A percentile compares a stretch with the other conserved stretches of the same genome.
Evolutionary conservation across 2,797 vertebrate species (phyloP).

Genomic region (Poecile montanus): DNA sequence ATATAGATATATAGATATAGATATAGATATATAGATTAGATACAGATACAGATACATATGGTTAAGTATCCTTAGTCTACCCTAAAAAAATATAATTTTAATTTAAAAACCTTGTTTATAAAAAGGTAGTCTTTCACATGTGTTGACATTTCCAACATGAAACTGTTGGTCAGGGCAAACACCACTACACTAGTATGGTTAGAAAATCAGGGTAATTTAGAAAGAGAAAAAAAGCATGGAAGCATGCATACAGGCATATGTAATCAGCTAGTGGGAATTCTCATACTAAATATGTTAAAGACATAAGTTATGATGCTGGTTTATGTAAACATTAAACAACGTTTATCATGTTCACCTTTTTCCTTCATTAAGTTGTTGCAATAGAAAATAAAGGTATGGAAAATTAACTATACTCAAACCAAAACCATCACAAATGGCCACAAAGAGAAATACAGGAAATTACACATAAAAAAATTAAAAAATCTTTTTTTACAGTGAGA

Average conservation of each 20-base stretch:
- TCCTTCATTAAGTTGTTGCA: not conserved
- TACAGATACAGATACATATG: not conserved
- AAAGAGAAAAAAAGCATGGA: not conserved
- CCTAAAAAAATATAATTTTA: not conserved
- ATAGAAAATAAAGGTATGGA: not conserved
- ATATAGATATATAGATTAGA: not conserved
- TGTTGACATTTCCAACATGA: not conserved
- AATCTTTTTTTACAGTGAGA: fast-evolving
- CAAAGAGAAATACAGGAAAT: not conserved
- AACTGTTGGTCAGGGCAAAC: not conserved
- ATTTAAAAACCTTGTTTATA: not conserved
- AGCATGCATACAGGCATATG: no score
- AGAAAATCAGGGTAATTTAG: not conserved
- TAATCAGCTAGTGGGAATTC: not conserved
- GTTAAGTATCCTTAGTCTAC: not conserved
- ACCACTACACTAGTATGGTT: not conserved
- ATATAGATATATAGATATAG: not conserved
- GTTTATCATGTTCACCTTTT: not conserved
- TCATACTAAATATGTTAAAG: not conserved
- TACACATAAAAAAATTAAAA: not conserved
- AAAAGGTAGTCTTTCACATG: not conserved
- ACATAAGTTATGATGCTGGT: not conserved
- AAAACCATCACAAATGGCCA: not conserved
- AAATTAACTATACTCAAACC: not conserved
- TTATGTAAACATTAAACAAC: not conserved